A percentile compares a stretch with the other conserved stretches of the same genome.
phyloP scores from a whole-genome alignment of 1,140 invertebrate genomes.

The Rhagoletis zephyria region DNA sequence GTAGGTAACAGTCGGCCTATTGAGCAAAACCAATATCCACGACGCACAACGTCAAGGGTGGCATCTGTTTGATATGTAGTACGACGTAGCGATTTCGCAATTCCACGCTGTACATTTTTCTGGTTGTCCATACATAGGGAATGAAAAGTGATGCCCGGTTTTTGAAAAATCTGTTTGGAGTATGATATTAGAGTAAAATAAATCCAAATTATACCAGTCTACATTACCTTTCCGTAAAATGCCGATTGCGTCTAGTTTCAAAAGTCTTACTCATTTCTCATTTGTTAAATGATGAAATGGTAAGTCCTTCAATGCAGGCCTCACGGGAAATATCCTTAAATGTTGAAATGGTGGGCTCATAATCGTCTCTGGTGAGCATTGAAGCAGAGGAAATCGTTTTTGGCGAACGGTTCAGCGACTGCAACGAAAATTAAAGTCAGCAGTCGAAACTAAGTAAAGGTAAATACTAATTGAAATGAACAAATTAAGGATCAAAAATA shows the following conservation, averaged over 20 bases:
- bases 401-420: no score
- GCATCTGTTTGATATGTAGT: slow-evolving; percentile 73
- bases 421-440: no score
- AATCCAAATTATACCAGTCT: background rate
- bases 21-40: no score
- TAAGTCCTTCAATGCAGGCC: slow-evolving; percentile 73
- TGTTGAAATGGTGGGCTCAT: slow-evolving; percentile 77
- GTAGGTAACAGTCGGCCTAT: no score
- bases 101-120: slow-evolving; percentile 74
- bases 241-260: slow-evolving; percentile 74
- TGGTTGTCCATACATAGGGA: slow-evolving; percentile 72
- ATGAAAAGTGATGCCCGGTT: slow-evolving; percentile 67
- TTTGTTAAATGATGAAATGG: slow-evolving; percentile 75
- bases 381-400: no score
- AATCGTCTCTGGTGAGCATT: slow-evolving; percentile 73
- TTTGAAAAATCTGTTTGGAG: slow-evolving; percentile 62
- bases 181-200: background rate
- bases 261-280: slow-evolving; percentile 75
- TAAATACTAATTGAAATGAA: no score
- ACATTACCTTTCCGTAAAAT: slow-evolving; percentile 73
- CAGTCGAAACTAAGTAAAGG: no score
- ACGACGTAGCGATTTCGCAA: slow-evolving; percentile 74
- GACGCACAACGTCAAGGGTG: no score
- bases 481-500: no score
- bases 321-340: slow-evolving; percentile 75